Evolutionary conservation across 2,113 vertebrate genomes (phyloP).

Genomic region (Columba livia): DNA sequence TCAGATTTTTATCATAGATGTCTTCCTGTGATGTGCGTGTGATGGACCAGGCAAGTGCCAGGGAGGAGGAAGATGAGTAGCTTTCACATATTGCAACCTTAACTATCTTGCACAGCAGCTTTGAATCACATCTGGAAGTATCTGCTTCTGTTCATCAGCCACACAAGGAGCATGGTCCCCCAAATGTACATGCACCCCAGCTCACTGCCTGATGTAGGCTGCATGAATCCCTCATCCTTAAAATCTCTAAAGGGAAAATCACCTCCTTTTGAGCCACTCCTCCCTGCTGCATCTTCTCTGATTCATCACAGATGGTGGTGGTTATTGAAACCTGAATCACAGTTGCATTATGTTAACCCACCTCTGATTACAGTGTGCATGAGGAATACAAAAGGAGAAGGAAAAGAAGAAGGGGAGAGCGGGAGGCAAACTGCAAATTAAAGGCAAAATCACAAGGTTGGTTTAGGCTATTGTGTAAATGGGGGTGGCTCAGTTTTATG

Average conservation of each 20-base stretch:
- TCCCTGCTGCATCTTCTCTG: neutral
- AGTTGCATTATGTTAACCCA: neutral
- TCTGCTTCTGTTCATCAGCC: neutral
- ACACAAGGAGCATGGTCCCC: neutral
- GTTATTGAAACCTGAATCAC: constrained; percentile 12
- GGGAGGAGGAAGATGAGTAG: neutral
- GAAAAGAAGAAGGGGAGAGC: neutral
- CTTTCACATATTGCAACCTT: neutral
- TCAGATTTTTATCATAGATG: neutral
- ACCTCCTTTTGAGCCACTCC: neutral
- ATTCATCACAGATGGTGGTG: constrained; percentile 34
- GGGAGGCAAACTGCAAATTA: neutral
- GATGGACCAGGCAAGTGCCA: neutral
- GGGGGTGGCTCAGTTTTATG: neutral
- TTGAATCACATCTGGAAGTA: neutral
- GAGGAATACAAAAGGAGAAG: constrained; percentile 27
- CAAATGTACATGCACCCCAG: neutral
- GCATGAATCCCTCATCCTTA: neutral
- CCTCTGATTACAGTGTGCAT: constrained; percentile 20
- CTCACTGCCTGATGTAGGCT: neutral
- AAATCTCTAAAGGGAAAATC: neutral
- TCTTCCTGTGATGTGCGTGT: neutral
- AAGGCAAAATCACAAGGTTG: constrained; percentile 47
- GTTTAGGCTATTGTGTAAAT: constrained; percentile 14
- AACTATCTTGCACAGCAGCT: neutral